Conservation (phyloP, 2,797 vertebrate species). For the Silurus lanzhouensis region DNA sequence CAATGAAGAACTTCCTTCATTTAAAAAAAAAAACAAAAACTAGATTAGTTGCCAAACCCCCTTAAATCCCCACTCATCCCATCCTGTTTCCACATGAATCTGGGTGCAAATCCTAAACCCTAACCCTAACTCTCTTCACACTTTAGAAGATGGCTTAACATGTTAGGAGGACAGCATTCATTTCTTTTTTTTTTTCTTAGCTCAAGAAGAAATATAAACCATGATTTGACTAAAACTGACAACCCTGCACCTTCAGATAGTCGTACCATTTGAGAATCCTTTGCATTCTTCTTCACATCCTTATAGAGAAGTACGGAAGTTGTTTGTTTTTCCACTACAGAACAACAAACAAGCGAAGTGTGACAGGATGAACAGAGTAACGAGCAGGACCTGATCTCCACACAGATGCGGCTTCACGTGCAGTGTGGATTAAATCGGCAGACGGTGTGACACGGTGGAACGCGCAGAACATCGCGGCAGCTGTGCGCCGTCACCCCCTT, state of each 20-base stretch:
- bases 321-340: slow-evolving; percentile 1
- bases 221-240: too few relatives aligned
- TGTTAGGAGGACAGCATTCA: too few relatives aligned
- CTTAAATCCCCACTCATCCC: too few relatives aligned
- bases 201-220: too few relatives aligned
- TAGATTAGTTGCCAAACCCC: too few relatives aligned
- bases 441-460: slow-evolving; percentile 62
- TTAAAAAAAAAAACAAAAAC: too few relatives aligned
- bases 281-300: not conserved
- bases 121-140: too few relatives aligned
- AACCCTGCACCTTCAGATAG: not conserved
- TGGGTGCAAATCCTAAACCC: too few relatives aligned
- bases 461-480: slow-evolving; percentile 39
- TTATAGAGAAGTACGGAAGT: not conserved
- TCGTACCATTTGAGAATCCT: not conserved
- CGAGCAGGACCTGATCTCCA: slow-evolving; percentile 25
- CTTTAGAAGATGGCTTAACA: too few relatives aligned
- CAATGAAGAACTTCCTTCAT: too few relatives aligned
- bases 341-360: not conserved
- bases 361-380: slow-evolving; percentile 24
- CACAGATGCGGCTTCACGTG: slow-evolving; percentile 29
- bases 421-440: slow-evolving; percentile 57
- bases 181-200: too few relatives aligned
- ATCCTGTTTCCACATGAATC: too few relatives aligned
- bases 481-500: slow-evolving; percentile 24